Conservation (phyloP, 2,888 invertebrate genomes). For the Pseudococcus jackbeardsleyi region DNA sequence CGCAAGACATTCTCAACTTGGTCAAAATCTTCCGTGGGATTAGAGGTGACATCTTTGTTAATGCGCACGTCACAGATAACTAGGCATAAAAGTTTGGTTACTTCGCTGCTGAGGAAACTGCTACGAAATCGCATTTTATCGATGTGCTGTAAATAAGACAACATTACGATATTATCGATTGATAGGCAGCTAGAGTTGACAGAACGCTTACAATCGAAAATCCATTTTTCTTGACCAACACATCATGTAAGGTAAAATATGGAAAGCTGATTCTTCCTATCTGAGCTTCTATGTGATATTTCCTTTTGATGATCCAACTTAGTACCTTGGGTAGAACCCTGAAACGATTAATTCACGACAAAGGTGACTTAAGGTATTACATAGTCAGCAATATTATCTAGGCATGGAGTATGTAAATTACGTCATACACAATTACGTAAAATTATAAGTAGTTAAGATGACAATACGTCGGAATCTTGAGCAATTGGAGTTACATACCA, state of each 20-base stretch:
- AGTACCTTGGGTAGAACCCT: slow-evolving; percentile 84
- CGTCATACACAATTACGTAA: background rate
- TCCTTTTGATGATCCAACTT: slow-evolving; percentile 84
- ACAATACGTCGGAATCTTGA: background rate
- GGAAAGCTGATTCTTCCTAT: slow-evolving; percentile 87
- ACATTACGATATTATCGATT: background rate
- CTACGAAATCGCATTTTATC: slow-evolving; percentile 88
- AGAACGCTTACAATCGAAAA: slow-evolving; percentile 78
- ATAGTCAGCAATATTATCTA: background rate
- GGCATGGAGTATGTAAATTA: background rate
- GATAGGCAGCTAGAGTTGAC: background rate
- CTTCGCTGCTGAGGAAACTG: slow-evolving; percentile 89
- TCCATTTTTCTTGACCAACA: slow-evolving; percentile 84
- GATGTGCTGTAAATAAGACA: slow-evolving; percentile 77
- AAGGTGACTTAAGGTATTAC: background rate
- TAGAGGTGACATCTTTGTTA: slow-evolving; percentile 79
- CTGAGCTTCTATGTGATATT: slow-evolving; percentile 83
- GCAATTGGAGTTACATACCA: slow-evolving; percentile 38
- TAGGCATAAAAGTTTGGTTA: slow-evolving; percentile 85
- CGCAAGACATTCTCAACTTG: slow-evolving; percentile 70
- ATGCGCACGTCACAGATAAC: slow-evolving; percentile 85
- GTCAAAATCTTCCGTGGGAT: slow-evolving; percentile 70
- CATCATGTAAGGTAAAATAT: slow-evolving; percentile 78
- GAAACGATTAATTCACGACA: background rate
- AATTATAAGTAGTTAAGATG: background rate